phyloP scores from a whole-genome alignment of 2,888 invertebrate species.

The Dendrolimus houi region DNA sequence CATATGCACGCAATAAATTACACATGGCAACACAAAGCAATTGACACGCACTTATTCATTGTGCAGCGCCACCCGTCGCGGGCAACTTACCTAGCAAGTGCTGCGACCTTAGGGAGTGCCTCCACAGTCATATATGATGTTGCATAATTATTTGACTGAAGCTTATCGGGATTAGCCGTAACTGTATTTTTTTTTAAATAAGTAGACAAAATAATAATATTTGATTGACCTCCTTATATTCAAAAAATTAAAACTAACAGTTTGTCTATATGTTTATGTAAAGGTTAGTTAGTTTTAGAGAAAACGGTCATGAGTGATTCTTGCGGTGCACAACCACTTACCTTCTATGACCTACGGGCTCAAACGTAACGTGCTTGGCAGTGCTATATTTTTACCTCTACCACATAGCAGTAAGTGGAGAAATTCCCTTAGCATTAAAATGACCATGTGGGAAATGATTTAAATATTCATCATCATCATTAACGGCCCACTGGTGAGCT shows the following conservation, averaged over 20 bases:
- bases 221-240: too few relatives aligned
- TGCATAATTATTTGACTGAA: neutral
- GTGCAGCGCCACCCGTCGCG: slow-evolving; percentile 45
- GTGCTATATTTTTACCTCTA: too few relatives aligned
- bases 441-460: neutral
- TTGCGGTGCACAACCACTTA: too few relatives aligned
- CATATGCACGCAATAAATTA: neutral
- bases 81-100: slow-evolving; percentile 24
- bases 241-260: too few relatives aligned
- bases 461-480: neutral
- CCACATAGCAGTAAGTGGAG: neutral
- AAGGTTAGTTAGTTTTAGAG: too few relatives aligned
- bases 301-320: too few relatives aligned
- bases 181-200: too few relatives aligned
- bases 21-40: slow-evolving; percentile 9
- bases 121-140: neutral
- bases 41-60: slow-evolving; percentile 67
- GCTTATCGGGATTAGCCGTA: too few relatives aligned
- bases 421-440: neutral
- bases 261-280: too few relatives aligned
- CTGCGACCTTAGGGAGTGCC: slow-evolving; percentile 32
- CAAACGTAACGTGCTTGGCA: too few relatives aligned
- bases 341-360: too few relatives aligned
- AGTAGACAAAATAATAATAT: too few relatives aligned
- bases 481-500: neutral